Conservation (phyloP, 2,888 invertebrate species). For the Polyommatus iphigenia region DNA sequence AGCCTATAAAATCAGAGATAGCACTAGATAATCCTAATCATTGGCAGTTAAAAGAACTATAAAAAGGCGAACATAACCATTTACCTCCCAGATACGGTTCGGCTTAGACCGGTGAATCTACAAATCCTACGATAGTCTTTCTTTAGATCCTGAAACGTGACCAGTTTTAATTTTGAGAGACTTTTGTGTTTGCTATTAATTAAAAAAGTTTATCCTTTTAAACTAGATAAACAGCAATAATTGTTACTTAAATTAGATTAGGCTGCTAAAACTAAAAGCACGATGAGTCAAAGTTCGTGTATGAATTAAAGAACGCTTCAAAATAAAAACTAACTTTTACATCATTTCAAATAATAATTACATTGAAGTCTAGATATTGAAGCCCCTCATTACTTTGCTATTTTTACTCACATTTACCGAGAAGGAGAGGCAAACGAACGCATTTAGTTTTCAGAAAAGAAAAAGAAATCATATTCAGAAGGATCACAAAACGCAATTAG, state of each 20-base stretch:
- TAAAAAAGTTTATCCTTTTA: background rate
- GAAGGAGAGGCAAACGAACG: background rate
- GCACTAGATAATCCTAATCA: constrained; percentile 16
- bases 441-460: background rate
- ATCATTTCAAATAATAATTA: background rate
- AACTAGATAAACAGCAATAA: background rate
- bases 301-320: background rate
- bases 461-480: background rate
- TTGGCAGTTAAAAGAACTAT: constrained; percentile 6
- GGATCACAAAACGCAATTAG: background rate
- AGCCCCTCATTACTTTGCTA: background rate
- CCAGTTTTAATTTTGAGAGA: background rate
- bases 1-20: constrained; percentile 21
- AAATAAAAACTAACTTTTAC: background rate
- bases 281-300: background rate
- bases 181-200: background rate
- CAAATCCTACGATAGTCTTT: background rate
- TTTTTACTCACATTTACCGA: background rate
- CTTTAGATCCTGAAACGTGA: background rate
- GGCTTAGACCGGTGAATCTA: background rate
- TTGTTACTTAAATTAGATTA: background rate
- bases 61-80: background rate
- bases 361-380: background rate
- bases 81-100: background rate
- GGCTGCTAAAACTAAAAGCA: background rate